These are phyloP conservation scores for Mactromeris polynyma DNA, from an alignment of 2,888 invertebrate species.

Conservation along the genomic window DNA sequence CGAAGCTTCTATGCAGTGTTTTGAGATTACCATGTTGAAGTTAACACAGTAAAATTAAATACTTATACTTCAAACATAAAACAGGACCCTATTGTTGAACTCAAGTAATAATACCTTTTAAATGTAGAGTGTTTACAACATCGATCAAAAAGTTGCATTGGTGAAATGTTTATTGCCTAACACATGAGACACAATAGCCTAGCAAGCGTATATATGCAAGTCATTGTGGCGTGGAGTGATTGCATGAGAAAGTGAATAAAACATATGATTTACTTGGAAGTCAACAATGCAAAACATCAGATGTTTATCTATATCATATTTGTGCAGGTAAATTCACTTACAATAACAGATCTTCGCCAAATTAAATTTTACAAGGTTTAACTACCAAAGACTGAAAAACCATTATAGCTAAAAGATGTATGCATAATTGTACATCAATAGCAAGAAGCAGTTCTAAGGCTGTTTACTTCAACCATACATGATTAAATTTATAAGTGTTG, in stretches of 20 bases:
- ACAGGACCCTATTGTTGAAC: too few species aligned
- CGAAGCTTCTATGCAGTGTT: too few species aligned
- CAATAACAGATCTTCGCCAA: not conserved
- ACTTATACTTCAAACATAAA: too few species aligned
- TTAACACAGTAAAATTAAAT: too few species aligned
- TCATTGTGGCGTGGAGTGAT: not conserved
- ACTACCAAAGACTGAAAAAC: not conserved
- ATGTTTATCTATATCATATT: not conserved
- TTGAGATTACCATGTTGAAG: too few species aligned
- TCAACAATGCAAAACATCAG: not conserved
- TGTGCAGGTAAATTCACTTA: conserved; percentile 3
- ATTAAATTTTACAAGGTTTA: not conserved
- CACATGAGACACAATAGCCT: not conserved
- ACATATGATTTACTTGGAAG: not conserved
- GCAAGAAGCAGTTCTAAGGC: too few species aligned
- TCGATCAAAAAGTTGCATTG: not conserved
- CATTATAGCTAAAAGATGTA: too few species aligned
- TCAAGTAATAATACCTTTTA: too few species aligned
- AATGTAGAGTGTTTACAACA: not conserved
- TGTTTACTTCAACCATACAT: too few species aligned
- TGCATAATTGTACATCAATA: too few species aligned
- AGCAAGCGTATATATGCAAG: not conserved
- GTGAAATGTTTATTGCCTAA: not conserved
- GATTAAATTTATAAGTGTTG: too few species aligned
- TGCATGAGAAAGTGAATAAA: not conserved